These are phyloP conservation scores for Siderastrea radians DNA, from an alignment of 92 coral and sea anemone genomes.

Conservation along the genomic window DNA sequence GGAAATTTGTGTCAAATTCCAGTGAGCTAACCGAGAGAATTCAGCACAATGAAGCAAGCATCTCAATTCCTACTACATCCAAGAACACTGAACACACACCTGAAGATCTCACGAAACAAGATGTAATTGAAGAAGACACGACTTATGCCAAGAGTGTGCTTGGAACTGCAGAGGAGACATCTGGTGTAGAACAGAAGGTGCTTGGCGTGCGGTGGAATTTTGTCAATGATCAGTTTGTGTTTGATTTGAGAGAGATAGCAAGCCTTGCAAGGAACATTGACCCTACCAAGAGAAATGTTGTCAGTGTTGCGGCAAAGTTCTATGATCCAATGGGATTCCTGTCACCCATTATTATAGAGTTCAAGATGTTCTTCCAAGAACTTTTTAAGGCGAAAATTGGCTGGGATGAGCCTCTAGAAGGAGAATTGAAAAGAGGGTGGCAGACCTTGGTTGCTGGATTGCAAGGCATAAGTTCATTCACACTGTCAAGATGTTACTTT, in stretches of 20 bases:
- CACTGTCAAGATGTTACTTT: conserved; percentile 50
- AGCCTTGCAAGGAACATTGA: conserved; percentile 2
- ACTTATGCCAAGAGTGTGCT: conserved; percentile 8
- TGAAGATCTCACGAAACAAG: neutral
- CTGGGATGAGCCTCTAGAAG: conserved; percentile 55
- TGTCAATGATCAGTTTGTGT: neutral
- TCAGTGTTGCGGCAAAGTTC: conserved; percentile 56
- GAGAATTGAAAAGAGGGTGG: conserved; percentile 44
- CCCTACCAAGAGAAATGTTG: conserved; percentile 35
- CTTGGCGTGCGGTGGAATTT: conserved; percentile 3
- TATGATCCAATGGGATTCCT: conserved; percentile 70
- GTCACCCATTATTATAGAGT: conserved; percentile 48
- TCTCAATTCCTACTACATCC: neutral
- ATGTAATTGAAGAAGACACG: conserved; percentile 16
- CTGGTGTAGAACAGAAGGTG: neutral
- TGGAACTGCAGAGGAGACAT: neutral
- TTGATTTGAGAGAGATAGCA: conserved; percentile 14
- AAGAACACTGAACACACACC: neutral
- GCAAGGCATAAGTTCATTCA: conserved; percentile 10
- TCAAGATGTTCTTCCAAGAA: conserved; percentile 66
- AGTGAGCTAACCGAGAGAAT: conserved; percentile 28
- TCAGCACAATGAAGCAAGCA: conserved; percentile 16
- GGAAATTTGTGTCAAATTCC: conserved; percentile 66
- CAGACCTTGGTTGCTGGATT: conserved; percentile 38
- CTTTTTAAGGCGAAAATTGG: conserved; percentile 44